Conservation (phyloP, 2,888 invertebrate genomes). For the Drosophila birchii region DNA sequence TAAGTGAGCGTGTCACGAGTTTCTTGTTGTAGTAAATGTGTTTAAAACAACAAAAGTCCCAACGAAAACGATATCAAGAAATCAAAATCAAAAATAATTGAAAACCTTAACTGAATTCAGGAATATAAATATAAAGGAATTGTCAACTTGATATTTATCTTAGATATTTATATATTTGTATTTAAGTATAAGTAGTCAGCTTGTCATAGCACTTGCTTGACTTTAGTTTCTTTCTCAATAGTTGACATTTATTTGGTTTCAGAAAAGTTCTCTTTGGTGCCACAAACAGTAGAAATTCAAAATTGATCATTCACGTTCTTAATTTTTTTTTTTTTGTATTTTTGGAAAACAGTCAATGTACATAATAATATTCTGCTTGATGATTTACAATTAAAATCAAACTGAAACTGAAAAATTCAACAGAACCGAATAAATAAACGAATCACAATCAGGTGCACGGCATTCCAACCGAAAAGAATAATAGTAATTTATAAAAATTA, state of each 20-base stretch:
- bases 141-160: conserved; percentile 51
- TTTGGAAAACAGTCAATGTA: conserved; percentile 51
- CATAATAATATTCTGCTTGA: conserved; percentile 61
- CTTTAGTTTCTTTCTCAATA: conserved; percentile 35
- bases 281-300: conserved; percentile 86
- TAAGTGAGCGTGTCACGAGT: conserved; percentile 76
- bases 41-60: conserved; percentile 38
- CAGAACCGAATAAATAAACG: conserved; percentile 46
- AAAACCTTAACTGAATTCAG: conserved; percentile 24
- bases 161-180: conserved; percentile 36
- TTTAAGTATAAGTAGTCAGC: conserved; percentile 44
- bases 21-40: conserved; percentile 74
- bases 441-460: conserved; percentile 65
- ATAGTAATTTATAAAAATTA: conserved; percentile 5
- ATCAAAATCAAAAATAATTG: conserved; percentile 19
- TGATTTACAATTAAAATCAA: conserved; percentile 35
- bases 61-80: conserved; percentile 35
- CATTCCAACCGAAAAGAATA: conserved; percentile 66
- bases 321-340: conserved; percentile 4
- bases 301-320: conserved; percentile 56
- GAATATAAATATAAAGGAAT: conserved; percentile 42
- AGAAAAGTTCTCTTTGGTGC: conserved; percentile 90
- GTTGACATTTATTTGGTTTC: conserved; percentile 86
- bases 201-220: conserved; percentile 56
- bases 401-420: conserved; percentile 34